Evolutionary conservation across 1,140 invertebrate genomes (phyloP), one percentile per base, ranked within the genome.

Genomic region (Drosophila pseudoobscura): DNA sequence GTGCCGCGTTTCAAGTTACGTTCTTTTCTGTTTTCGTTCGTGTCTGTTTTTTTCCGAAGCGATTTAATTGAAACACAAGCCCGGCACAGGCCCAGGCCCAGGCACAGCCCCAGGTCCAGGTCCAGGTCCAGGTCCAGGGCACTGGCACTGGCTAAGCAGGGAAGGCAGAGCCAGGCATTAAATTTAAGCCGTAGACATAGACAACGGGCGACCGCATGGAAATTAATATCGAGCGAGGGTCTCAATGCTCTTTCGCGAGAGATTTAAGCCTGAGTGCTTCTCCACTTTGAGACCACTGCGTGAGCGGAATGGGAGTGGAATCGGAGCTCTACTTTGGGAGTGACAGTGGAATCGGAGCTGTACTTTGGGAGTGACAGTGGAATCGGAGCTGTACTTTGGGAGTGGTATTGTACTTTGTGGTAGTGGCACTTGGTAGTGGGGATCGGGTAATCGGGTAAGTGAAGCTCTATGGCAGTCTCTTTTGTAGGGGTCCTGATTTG

Each of bases 11-110:
- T 85, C 82, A 66, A 53, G 74, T 85, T 85, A 71, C 78, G 65
- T 75, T 85, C 62, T 55, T 52, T 57, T 82, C 63, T 54, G n/a
- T n/a, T n/a, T n/a, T n/a, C n/a, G n/a, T 35, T 39, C 31, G 51
- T 52, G 57, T 82, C 63, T 54, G 20, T 29, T 29, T 62, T 63
- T 65, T 75, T 80, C 63, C 61, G 63, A 87, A 62, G 61, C 75
- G 61, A 88, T 72, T 85, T 78, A 87, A 87, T 87, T 85, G 82
- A 85, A 85, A 85, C 68, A 71, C 62, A 78, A 85, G 45, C 62
- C 71, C 39, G 31, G 35, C 35, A 39, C 24, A 46, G 35, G 57
- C 31, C 49, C 59, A 29, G 31, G 31, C 46, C 11, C 6, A 50
- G 44, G 43, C 45, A 43, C 8, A 26, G 15, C 35, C 15, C 8